Conservation (phyloP, 2,113 vertebrate species). For the Furnarius figulus region DNA sequence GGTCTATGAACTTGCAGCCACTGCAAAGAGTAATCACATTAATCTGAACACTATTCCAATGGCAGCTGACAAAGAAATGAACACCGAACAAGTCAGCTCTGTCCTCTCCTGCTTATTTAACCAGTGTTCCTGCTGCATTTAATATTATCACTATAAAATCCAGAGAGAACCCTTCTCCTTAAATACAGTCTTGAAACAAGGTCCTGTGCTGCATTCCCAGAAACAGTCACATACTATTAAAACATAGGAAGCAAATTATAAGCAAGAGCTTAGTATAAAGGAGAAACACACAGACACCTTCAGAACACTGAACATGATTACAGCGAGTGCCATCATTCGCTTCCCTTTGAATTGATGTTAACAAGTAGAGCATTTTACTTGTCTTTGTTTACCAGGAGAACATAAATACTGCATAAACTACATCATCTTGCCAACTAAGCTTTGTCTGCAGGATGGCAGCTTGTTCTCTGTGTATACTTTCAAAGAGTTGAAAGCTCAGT, state of each 20-base stretch:
- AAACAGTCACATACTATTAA: background rate
- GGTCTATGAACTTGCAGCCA: conserved; percentile 13
- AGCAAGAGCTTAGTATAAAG: conserved; percentile 4
- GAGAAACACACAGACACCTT: background rate
- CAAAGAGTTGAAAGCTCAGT: conserved; percentile 3
- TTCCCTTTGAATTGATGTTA: conserved; percentile 27
- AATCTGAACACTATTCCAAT: conserved; percentile 32
- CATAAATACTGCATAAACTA: conserved; percentile 60
- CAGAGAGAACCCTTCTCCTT: background rate
- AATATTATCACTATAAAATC: background rate
- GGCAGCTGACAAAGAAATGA: conserved; percentile 35
- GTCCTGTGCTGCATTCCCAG: background rate
- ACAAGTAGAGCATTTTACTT: conserved; percentile 46
- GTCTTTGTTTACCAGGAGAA: conserved; percentile 40
- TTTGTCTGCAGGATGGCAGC: conserved; percentile 27
- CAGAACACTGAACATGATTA: conserved; percentile 14
- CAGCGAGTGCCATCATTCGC: background rate
- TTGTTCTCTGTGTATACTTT: conserved; percentile 28
- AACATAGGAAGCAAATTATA: background rate
- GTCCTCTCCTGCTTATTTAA: conserved; percentile 8
- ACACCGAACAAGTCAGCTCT: background rate
- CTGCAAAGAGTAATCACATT: conserved; percentile 18
- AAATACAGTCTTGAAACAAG: background rate
- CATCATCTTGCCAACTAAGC: conserved; percentile 20
- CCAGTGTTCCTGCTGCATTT: background rate